Conservation (phyloP, 2,113 vertebrate genomes). For the Antechinus stuartii region DNA sequence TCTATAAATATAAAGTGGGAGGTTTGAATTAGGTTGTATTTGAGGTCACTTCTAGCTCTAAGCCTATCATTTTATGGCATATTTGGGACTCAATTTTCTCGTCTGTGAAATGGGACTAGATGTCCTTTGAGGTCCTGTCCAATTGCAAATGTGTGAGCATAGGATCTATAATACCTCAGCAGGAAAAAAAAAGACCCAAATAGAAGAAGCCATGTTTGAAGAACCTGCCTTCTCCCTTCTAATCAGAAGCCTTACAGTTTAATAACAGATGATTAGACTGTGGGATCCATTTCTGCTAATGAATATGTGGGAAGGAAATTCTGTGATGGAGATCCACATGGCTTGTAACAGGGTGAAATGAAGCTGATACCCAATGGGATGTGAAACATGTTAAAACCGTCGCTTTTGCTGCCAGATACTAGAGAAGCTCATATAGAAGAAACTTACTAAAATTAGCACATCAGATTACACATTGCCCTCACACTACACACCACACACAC, state of each 20-base stretch:
- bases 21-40: background rate
- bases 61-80: background rate
- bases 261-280: background rate
- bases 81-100: background rate
- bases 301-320: slow-evolving; percentile 43
- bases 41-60: background rate
- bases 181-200: background rate
- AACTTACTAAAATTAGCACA: slow-evolving; percentile 65
- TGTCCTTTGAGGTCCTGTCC: background rate
- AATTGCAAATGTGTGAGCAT: background rate
- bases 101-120: background rate
- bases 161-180: background rate
- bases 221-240: background rate
- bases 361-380: background rate
- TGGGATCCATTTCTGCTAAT: slow-evolving; percentile 42
- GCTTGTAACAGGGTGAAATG: slow-evolving; percentile 24
- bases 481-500: background rate
- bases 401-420: slow-evolving; percentile 64
- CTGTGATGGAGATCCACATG: background rate
- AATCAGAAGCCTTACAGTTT: slow-evolving; percentile 3
- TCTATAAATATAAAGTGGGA: background rate
- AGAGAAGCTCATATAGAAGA: slow-evolving; percentile 53
- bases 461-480: slow-evolving; percentile 53
- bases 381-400: slow-evolving; percentile 43
- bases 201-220: background rate